Evolutionary conservation across 1,140 invertebrate genomes (phyloP), one percentile per base, ranked within the genome.

Genomic region (Panagrolaimus sp.): DNA sequence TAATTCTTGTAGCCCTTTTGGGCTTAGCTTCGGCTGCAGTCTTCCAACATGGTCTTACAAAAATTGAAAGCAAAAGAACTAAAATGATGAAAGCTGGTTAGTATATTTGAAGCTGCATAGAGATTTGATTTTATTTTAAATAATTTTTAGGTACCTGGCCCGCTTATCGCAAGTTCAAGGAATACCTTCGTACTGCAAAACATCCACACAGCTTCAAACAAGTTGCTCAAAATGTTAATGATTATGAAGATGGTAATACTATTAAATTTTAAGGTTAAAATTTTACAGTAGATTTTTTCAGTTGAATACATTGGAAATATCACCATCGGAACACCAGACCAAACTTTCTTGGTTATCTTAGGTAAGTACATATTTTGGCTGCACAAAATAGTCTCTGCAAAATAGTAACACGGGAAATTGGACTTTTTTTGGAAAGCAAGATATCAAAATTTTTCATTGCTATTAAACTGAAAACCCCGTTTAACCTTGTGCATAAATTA

Each of bases 231-330:
- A 57, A 57, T 20, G 51, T 57, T 11, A 57, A 57, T 25, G 51
- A 57, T 16, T 57, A 57, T 27, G 51, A 57, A 27, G 51, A 57
- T 57, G 20, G n/a, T n/a, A n/a, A n/a, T n/a, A n/a, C n/a, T n/a
- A n/a, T n/a, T 38, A 38, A 38, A 7, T 38, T 38, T 38, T 38
- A 4, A 4, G 31, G 31, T n/a, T n/a, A n/a, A n/a, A n/a, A n/a
- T n/a, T n/a, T n/a, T n/a, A n/a, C n/a, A n/a, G n/a, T n/a, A n/a
- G n/a, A n/a, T n/a, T n/a, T n/a, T 57, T 47, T 74, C 76, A 31
- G 57, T 63, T 48, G 74, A 76, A 46, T 76, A 76, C 53, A 57
- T 76, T 44, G 74, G 74, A 51, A 76, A 76, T 47, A 76, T 76
- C 61, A 76, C 74, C 46, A 70, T 76, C 57, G 74, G 74, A 65